These are phyloP conservation scores for Embiotoca jacksoni DNA, from an alignment of 2,113 vertebrate species.

Conservation along the genomic window DNA sequence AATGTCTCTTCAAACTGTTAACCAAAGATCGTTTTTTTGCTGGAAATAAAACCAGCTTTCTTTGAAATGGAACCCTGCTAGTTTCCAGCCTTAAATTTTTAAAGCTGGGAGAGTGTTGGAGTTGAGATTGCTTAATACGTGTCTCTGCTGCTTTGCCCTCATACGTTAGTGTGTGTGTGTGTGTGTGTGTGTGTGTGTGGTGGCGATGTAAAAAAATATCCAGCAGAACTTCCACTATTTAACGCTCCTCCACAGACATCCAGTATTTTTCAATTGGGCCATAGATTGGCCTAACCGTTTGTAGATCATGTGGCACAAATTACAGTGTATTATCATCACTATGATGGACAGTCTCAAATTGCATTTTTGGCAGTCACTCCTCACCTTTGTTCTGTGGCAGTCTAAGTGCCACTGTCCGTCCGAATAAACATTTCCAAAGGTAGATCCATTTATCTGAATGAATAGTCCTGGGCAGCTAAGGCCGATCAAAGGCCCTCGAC, in stretches of 20 bases:
- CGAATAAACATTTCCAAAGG: conserved; percentile 49
- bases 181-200: background rate
- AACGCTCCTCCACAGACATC: conserved; percentile 8
- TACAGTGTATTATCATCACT: conserved; percentile 14
- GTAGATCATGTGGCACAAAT: conserved; percentile 39
- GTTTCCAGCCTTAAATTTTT: background rate
- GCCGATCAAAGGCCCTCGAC: conserved; percentile 29
- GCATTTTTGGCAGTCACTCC: conserved; percentile 31
- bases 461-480: conserved; percentile 30
- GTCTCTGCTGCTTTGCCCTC: background rate
- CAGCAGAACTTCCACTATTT: conserved; percentile 3
- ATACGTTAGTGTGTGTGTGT: background rate
- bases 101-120: background rate
- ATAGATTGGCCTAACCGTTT: conserved; percentile 5
- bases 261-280: background rate
- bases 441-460: conserved; percentile 50
- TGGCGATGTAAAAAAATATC: conserved; percentile 13
- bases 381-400: conserved; percentile 38
- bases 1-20: conserved; percentile 5
- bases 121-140: background rate
- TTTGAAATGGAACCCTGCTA: background rate
- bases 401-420: conserved; percentile 56
- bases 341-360: conserved; percentile 37
- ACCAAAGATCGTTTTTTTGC: background rate
- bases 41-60: background rate